Evolutionary conservation across 2,888 invertebrate genomes (phyloP).

Genomic region (Apodemia mormo): DNA sequence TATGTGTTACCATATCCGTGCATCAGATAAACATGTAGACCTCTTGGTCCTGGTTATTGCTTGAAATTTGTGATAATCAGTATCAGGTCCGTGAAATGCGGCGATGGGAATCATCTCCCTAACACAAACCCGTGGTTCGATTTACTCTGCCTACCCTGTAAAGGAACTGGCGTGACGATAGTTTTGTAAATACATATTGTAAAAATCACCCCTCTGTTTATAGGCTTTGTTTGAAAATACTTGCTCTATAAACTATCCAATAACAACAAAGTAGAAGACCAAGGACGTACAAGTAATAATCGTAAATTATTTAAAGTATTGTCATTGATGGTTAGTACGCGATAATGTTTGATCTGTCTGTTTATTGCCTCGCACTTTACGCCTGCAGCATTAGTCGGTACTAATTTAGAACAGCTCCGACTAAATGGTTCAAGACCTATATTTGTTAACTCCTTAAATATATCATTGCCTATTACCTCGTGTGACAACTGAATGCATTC

Average conservation of each 20-base stretch:
- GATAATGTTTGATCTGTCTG: constrained; percentile 49
- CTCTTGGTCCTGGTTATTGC: too few relatives aligned
- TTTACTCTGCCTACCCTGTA: too few relatives aligned
- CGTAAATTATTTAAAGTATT: constrained; percentile 60
- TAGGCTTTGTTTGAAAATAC: constrained; percentile 22
- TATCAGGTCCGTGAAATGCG: too few relatives aligned
- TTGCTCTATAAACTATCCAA: constrained; percentile 55
- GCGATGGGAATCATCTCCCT: too few relatives aligned
- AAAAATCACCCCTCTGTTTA: constrained; percentile 19
- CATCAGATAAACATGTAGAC: too few relatives aligned
- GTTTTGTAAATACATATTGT: too few relatives aligned
- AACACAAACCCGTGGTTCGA: too few relatives aligned
- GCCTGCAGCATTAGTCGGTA: constrained; percentile 22
- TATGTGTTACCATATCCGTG: too few relatives aligned
- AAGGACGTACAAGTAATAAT: constrained; percentile 51
- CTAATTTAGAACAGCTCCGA: constrained; percentile 29
- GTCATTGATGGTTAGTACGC: constrained; percentile 53
- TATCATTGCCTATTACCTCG: neutral
- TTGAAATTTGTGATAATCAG: too few relatives aligned
- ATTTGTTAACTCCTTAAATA: constrained; percentile 12
- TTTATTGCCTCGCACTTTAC: constrained; percentile 30
- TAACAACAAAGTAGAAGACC: constrained; percentile 51
- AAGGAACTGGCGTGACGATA: too few relatives aligned
- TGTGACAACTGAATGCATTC: constrained; percentile 4
- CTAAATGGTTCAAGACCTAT: constrained; percentile 26